Evolutionary conservation across 92 coral and sea anemone species (phyloP), one percentile per base, ranked within the genome.

Genomic region (Hydrozoanthus gracilis): DNA sequence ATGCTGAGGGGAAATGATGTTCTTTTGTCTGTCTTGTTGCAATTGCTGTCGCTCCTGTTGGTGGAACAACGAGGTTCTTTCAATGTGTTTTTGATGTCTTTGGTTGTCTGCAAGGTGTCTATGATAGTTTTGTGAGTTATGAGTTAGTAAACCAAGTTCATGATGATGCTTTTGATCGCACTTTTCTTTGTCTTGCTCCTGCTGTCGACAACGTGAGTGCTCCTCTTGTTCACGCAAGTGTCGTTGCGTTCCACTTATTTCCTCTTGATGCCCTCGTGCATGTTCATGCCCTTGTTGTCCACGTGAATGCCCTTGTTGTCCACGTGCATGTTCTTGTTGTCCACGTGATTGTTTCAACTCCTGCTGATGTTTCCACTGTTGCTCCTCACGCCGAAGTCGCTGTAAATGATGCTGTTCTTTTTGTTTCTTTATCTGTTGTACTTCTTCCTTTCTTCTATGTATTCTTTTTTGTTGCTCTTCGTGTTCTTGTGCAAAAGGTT

Each of bases 381-480:
- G 85, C 66, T 80, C 85, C 48, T 80, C 85, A 6, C 85, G 85
- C 1, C 85, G 85, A 48, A 80, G 85, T 13, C 85, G 85, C 62
- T 80, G 85, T 58, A 80, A 54, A 65, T 80, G 85, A 65, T 80
- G 85, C 10, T 80, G 85, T 15, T 80, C 85, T 65, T 68, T 65
- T 51, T 80, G 85, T 27, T 70, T 80, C 44, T 80, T 80, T 15
- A 80, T 3, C n/a, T 80, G 61, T 18, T 80, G 85, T 16, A 48
- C 47, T 17, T 80, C 85, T 64, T 49, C 74, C 18, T 49, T 64
- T 66, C 58, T 80, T 68, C 58, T 64, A 45, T 80, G 73, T 17
- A 49, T 54, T 65, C 85, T 73, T 46, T 58, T 50, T 51, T 80
- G 85, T 27, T 80, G 73, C 17, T 65, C 73, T 17, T 80, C 85